A percentile compares a stretch with the other conserved stretches of the same genome.
phyloP scores from a whole-genome alignment of 1,140 invertebrate genomes.

The Helicoverpa zea region DNA sequence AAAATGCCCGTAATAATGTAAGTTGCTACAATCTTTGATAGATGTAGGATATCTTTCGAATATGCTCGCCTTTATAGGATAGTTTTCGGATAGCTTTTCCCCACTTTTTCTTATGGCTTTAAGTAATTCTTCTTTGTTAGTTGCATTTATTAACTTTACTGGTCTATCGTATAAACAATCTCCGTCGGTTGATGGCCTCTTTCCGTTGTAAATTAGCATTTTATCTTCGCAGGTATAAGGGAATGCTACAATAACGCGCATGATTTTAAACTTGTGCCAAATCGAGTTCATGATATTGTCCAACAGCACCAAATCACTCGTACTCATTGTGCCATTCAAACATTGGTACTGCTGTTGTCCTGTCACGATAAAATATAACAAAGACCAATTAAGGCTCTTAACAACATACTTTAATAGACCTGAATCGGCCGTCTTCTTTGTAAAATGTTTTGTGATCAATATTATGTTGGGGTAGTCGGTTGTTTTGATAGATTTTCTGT shows the following conservation, averaged over 20 bases:
- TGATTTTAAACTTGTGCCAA: conserved; percentile 55
- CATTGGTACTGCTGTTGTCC: conserved; percentile 49
- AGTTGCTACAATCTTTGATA: conserved; percentile 48
- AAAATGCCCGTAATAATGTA: conserved; percentile 31
- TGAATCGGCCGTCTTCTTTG: conserved; percentile 11
- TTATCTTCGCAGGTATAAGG: conserved; percentile 54
- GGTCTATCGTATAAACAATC: conserved; percentile 54
- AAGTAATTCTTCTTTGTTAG: not conserved
- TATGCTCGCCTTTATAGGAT: conserved; percentile 56
- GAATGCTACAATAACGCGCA: conserved; percentile 50
- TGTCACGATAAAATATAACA: conserved; percentile 52
- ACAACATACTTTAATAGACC: conserved; percentile 3
- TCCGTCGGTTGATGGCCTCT: conserved; percentile 23
- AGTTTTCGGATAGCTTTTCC: conserved; percentile 48
- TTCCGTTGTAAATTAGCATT: conserved; percentile 51
- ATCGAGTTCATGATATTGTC: conserved; percentile 58
- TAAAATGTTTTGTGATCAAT: conserved; percentile 45
- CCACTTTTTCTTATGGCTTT: not conserved
- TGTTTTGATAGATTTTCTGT: not conserved
- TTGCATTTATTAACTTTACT: conserved; percentile 46
- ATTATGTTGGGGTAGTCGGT: conserved; percentile 36
- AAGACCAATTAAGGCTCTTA: conserved; percentile 47
- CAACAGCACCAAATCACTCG: conserved; percentile 13
- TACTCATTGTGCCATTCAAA: conserved; percentile 48
- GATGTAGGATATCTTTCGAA: conserved; percentile 62